Evolutionary conservation across 2,888 invertebrate genomes (phyloP), one percentile per base, ranked within the genome.

Genomic region (Thereva nobilitata): DNA sequence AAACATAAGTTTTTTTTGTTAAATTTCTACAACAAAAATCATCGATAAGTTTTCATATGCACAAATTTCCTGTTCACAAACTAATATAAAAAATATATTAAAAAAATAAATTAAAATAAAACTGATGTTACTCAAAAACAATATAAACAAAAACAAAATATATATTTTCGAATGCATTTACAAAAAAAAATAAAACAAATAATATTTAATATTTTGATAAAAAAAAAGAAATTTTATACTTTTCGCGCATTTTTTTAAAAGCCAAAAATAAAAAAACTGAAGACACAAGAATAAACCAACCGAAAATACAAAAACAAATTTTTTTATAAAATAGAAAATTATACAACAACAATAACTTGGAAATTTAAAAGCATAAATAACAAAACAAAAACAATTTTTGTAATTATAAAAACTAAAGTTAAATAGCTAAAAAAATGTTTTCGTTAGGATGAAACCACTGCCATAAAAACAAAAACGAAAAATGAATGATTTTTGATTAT

Each of bases 91-190:
- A 57, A 64, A 57, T 40, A 38, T 56, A 56, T 55, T 66, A 69
- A 54, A 45, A 40, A 9, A 23, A 53, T 35, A 53, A 53, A 37
- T 10, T 53, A 53, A 53, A 35, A 53, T 40, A 65, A 49, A 50
- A 49, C 10, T 10, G 35, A 64, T 37, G 50, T 64, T 64, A 53
- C 42, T 53, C 35, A 64, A 41, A 53, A 35, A 42, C 53, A 64
- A 53, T 23, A 53, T 8, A 49, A 10, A 64, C 35, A 64, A 41
- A 49, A 10, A 64, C 35, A 64, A 41, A 50, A 34, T 9, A 49
- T 61, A 61, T 61, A 61, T 61, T 61, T 64, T 64, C 53, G 52
- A 64, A 37, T 42, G 44, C 44, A 53, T 61, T 61, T 61, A 61
- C 53, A 64, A 63, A 52, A 53, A 37, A 41, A 53, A 38, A 52